Conservation (phyloP, 2,113 vertebrate genomes). For the Columba livia region DNA sequence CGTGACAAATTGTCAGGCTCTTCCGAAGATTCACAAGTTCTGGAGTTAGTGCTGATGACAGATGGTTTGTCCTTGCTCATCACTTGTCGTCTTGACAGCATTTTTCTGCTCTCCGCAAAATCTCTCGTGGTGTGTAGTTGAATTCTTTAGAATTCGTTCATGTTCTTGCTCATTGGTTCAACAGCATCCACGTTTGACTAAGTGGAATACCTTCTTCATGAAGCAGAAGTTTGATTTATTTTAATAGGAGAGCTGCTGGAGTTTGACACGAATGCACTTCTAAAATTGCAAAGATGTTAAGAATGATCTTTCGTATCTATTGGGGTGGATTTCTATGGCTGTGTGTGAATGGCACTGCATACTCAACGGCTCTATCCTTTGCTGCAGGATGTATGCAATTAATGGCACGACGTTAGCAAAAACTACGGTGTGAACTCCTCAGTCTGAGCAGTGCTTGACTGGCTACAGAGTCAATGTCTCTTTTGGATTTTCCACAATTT, state of each 20-base stretch:
- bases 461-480: neutral
- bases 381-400: neutral
- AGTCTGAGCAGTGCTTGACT: neutral
- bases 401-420: neutral
- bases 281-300: conserved; percentile 8
- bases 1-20: conserved; percentile 53
- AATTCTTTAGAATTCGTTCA: neutral
- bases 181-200: neutral
- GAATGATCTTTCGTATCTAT: neutral
- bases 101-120: conserved; percentile 28
- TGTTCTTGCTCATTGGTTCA: neutral
- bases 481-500: neutral
- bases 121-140: conserved; percentile 16
- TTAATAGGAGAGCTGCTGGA: neutral
- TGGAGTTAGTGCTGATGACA: conserved; percentile 68
- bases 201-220: conserved; percentile 25
- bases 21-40: conserved; percentile 66
- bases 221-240: conserved; percentile 17
- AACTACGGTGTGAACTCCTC: neutral
- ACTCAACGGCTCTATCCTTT: neutral
- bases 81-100: conserved; percentile 65
- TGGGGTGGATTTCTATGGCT: neutral
- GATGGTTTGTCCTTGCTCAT: conserved; percentile 71
- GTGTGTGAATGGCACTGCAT: neutral
- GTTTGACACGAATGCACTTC: neutral